Evolutionary conservation across 2,797 vertebrate genomes (phyloP).

Genomic region (Sebastes ruberrimus): DNA sequence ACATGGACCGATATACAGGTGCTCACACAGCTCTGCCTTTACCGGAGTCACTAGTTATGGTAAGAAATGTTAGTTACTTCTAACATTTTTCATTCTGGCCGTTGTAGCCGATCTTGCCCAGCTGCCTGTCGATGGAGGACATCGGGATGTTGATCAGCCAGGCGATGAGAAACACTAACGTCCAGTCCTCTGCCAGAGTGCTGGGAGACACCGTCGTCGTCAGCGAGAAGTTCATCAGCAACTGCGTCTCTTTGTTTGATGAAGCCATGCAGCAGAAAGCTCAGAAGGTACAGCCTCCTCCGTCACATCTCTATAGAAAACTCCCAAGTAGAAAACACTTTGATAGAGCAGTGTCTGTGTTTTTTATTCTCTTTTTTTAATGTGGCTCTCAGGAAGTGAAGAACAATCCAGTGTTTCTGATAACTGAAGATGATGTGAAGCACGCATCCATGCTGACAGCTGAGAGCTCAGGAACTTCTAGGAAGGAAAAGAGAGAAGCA

Average conservation of each 20-base stretch:
- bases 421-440: constrained; percentile 94
- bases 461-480: constrained; percentile 78
- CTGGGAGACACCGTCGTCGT: constrained; percentile 88
- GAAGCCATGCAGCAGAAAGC: constrained; percentile 93
- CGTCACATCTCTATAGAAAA: background rate
- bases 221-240: constrained; percentile 92
- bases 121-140: constrained; percentile 91
- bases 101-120: constrained; percentile 89
- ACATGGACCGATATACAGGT: constrained; percentile 93
- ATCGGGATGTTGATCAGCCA: constrained; percentile 90
- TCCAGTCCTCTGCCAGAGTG: constrained; percentile 83
- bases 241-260: constrained; percentile 87
- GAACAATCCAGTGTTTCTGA: constrained; percentile 91
- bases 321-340: background rate
- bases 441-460: constrained; percentile 77
- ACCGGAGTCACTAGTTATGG: background rate
- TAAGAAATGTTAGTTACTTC: background rate
- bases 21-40: background rate
- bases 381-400: constrained; percentile 87
- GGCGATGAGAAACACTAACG: constrained; percentile 87
- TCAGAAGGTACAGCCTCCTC: constrained; percentile 84
- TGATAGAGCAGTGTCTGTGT: background rate
- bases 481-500: constrained; percentile 92
- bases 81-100: background rate
- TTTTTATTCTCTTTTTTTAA: background rate